Percentiles rank a stretch among this genome's conserved stretches.
Evolutionary conservation across 2,888 invertebrate genomes (phyloP).

Genomic region (Xylocampa areola): DNA sequence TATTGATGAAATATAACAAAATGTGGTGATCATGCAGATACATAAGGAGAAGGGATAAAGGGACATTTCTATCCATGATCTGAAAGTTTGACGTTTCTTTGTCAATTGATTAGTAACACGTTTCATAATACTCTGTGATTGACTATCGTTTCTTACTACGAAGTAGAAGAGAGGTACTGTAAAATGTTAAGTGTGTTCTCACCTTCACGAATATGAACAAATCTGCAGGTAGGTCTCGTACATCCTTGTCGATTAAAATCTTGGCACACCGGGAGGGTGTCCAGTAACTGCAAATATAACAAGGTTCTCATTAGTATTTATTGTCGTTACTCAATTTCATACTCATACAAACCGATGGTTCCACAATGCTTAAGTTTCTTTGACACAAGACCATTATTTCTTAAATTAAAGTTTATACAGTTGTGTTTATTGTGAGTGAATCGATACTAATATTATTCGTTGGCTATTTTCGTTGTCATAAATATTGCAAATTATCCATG

Average conservation of each 20-base stretch:
- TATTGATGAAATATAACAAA: constrained; percentile 56
- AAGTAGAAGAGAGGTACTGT: constrained; percentile 31
- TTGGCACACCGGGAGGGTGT: constrained; percentile 99
- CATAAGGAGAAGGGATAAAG: constrained; percentile 45
- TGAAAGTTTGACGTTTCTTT: constrained; percentile 54
- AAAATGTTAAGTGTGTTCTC: constrained; percentile 72
- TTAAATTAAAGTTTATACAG: constrained; percentile 9
- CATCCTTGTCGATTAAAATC: constrained; percentile 99
- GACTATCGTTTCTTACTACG: constrained; percentile 32
- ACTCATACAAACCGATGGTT: constrained; percentile 70
- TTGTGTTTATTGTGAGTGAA: constrained; percentile 11
- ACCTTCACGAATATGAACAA: constrained; percentile 99
- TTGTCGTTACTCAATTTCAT: constrained; percentile 59
- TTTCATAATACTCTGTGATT: constrained; percentile 32
- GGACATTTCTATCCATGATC: constrained; percentile 58
- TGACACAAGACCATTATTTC: constrained; percentile 27
- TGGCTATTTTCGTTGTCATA: constrained; percentile 37
- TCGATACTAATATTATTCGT: constrained; percentile 27
- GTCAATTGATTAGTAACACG: constrained; percentile 56
- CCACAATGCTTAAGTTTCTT: constrained; percentile 62
- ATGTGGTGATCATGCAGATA: constrained; percentile 61
- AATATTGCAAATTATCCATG: constrained; percentile 10
- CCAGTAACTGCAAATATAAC: constrained; percentile 97
- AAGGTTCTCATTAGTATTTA: constrained; percentile 72
- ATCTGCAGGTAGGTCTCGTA: constrained; percentile 99